Evolutionary conservation across 2,113 vertebrate genomes (phyloP).

Genomic region (Ptilorrhoa leucosticta): DNA sequence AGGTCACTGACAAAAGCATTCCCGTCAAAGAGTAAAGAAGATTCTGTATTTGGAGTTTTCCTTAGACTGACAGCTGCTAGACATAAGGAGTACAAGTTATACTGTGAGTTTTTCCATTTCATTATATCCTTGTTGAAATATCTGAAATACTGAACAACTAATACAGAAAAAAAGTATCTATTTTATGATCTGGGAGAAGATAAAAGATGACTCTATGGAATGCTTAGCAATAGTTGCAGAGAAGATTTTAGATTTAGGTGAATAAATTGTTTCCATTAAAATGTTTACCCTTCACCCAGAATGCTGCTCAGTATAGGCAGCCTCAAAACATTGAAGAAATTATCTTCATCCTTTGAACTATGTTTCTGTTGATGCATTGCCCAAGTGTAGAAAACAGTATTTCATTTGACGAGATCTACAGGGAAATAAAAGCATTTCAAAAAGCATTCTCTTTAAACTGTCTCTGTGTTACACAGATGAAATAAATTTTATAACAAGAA

Average conservation of each 20-base stretch:
- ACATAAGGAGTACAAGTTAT: neutral
- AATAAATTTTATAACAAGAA: constrained; percentile 39
- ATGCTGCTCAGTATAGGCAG: neutral
- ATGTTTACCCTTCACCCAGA: neutral
- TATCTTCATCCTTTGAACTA: constrained; percentile 31
- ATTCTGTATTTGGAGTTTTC: neutral
- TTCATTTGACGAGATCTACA: constrained; percentile 38
- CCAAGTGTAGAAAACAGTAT: constrained; percentile 32
- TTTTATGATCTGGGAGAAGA: neutral
- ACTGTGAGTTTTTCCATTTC: neutral
- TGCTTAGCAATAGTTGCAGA: neutral
- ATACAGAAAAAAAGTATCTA: neutral
- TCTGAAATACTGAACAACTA: neutral
- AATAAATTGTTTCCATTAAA: neutral
- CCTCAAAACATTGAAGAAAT: constrained; percentile 40
- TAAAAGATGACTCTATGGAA: neutral
- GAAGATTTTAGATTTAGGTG: neutral
- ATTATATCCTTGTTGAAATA: neutral
- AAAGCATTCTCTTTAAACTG: constrained; percentile 58
- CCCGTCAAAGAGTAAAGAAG: neutral
- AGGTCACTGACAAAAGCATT: neutral
- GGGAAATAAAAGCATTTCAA: constrained; percentile 54
- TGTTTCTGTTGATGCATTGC: neutral
- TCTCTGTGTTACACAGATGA: constrained; percentile 14
- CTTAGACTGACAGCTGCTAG: neutral